These are phyloP conservation scores for Sarcophaga bullata DNA, from an alignment of 1,140 invertebrate species.

Conservation along the genomic window DNA sequence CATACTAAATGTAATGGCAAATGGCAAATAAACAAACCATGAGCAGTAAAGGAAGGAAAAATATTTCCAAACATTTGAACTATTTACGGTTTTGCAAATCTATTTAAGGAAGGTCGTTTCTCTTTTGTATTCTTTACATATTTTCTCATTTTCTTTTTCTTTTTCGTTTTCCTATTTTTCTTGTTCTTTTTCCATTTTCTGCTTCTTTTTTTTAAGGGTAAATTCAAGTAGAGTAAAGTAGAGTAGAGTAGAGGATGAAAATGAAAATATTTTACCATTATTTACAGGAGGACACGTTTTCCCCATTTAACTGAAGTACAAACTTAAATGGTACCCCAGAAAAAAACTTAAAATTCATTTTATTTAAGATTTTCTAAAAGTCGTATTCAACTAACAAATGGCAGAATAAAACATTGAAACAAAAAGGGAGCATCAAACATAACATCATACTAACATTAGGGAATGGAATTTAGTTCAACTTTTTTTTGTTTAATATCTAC, in stretches of 20 bases:
- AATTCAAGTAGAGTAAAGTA: background rate
- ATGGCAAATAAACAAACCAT: background rate
- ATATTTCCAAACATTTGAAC: conserved; percentile 6
- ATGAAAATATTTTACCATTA: background rate
- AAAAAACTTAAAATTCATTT: background rate
- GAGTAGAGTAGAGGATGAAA: too few relatives aligned
- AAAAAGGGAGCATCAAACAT: too few relatives aligned
- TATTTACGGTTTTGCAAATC: background rate
- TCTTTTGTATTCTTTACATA: background rate
- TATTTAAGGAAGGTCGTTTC: background rate
- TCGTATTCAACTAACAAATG: too few relatives aligned
- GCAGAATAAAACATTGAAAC: too few relatives aligned
- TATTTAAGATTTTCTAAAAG: background rate
- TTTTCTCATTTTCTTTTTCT: too few relatives aligned
- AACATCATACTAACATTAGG: too few relatives aligned
- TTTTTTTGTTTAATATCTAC: too few relatives aligned
- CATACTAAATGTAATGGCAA: background rate
- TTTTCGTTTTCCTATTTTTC: too few relatives aligned
- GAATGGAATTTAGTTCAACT: too few relatives aligned
- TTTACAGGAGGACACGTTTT: conserved; percentile 13
- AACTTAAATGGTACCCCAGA: background rate
- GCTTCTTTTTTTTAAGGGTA: too few relatives aligned
- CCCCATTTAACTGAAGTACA: background rate
- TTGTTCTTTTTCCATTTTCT: too few relatives aligned
- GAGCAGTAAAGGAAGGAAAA: background rate